Evolutionary conservation across 2,888 invertebrate species (phyloP).

Genomic region (Drosophila kambysellisi): DNA sequence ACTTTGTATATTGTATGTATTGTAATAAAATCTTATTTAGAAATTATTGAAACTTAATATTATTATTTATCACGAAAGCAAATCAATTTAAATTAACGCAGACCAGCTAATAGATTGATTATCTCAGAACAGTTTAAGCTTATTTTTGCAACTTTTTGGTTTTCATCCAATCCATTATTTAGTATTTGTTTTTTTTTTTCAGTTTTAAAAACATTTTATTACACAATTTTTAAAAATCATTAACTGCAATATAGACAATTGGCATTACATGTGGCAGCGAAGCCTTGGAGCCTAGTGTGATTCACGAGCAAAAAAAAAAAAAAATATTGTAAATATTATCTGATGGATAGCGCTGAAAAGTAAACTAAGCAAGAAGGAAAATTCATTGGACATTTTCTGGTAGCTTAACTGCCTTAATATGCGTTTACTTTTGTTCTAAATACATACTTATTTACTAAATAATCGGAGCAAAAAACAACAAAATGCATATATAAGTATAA

Average conservation of each 20-base stretch:
- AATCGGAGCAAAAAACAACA: constrained; percentile 40
- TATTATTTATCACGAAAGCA: constrained; percentile 18
- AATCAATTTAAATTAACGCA: neutral
- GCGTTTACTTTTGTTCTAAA: constrained; percentile 24
- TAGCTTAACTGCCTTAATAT: constrained; percentile 45
- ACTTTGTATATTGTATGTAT: neutral
- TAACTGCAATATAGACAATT: neutral
- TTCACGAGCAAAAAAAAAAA: neutral
- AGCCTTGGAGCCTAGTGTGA: neutral
- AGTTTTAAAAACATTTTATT: neutral
- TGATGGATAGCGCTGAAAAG: neutral
- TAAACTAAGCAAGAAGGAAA: constrained; percentile 2
- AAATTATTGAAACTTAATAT: neutral
- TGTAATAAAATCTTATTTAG: neutral
- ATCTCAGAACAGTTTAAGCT: neutral
- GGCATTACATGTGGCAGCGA: neutral
- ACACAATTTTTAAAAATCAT: neutral
- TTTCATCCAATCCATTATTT: no score
- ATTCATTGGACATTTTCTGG: constrained; percentile 8
- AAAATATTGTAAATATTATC: neutral
- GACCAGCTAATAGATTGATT: neutral
- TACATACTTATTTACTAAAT: constrained; percentile 48
- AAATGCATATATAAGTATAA: constrained; percentile 43
- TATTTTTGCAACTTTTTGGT: neutral
- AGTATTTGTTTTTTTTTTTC: no score